Evolutionary conservation across 2,113 vertebrate species (phyloP), one percentile per base, ranked within the genome.

Genomic region (Cyanoderma ruficeps): DNA sequence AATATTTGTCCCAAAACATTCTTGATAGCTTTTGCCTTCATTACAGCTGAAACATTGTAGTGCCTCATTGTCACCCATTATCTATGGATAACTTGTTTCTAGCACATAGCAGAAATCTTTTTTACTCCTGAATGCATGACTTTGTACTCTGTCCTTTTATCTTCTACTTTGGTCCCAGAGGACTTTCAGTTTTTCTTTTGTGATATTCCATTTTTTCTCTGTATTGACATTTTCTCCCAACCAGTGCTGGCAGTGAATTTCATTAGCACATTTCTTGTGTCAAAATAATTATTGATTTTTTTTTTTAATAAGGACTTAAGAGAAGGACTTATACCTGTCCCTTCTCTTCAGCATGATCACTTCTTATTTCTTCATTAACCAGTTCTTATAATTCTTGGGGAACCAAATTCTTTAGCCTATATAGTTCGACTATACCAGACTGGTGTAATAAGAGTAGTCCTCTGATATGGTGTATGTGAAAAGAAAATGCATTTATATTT

Each of bases 141-240:
- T 93, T 93, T 94, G 46, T 84, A 65, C 20, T 88, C 80, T 84
- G 89, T 92, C 91, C 74, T 95, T 92, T 82, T 79, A 79, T 90
- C 90, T 63, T 69, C 41, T 61, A 8, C 47, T 88, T 79, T 25
- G 23, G 56, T 75, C 82, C 35, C 79, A 78, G 63, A 55, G 12
- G 85, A 63, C 25, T 75, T 92, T 47, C 35, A 78, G 39, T 41
- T 57, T 64, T 90, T 81, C 64, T 65, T 89, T 67, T 84, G 60
- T 5, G 4, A 33, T 75, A 75, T 57, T 87, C n/a, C 28, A 87
- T 1, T 67, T 83, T 91, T 82, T 53, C 42, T 87, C 56, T 85
- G 15, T 63, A 85, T 75, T 91, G 82, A 63, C 57, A 27, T 82
- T 92, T 71, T 94, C 75, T 93, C 39, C 5, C 13, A 67, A 46